Conservation (phyloP, 37 sponge, comb jelly and placozoan genomes). For the Haliclona indistincta region DNA sequence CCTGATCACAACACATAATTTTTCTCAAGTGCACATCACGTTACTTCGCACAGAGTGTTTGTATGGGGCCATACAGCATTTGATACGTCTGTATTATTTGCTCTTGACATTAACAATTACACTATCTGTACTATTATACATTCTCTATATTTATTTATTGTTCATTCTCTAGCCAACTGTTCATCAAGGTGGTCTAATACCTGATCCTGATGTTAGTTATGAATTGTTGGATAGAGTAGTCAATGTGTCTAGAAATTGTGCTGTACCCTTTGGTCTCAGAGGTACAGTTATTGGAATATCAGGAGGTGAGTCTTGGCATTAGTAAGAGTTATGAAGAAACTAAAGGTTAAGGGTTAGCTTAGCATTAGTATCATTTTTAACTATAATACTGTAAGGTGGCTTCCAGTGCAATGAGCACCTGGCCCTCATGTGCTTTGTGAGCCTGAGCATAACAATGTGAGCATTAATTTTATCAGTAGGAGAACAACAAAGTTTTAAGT, state of each 20-base stretch:
- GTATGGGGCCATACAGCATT: no score
- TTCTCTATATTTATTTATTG: background rate
- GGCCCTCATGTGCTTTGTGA: no score
- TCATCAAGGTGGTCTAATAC: constrained; percentile 59
- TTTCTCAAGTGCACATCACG: background rate
- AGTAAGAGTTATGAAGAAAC: no score
- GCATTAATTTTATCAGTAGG: no score
- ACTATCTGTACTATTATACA: background rate
- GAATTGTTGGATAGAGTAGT: constrained; percentile 90
- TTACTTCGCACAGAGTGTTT: no score
- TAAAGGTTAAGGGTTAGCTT: no score
- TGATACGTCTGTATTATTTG: background rate
- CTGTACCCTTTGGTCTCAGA: constrained; percentile 85
- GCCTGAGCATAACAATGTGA: no score
- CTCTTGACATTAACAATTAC: background rate
- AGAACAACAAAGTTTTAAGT: no score
- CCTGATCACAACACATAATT: no score
- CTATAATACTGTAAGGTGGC: no score
- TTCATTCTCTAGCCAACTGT: constrained; percentile 36
- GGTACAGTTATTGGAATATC: constrained; percentile 88
- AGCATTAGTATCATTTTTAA: no score
- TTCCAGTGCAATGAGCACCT: no score
- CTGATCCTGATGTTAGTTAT: constrained; percentile 75
- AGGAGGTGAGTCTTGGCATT: constrained; percentile 29
- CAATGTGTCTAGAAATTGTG: constrained; percentile 64